phyloP scores from a whole-genome alignment of 2,888 invertebrate genomes.

The Caenorhabditis parvicauda region DNA sequence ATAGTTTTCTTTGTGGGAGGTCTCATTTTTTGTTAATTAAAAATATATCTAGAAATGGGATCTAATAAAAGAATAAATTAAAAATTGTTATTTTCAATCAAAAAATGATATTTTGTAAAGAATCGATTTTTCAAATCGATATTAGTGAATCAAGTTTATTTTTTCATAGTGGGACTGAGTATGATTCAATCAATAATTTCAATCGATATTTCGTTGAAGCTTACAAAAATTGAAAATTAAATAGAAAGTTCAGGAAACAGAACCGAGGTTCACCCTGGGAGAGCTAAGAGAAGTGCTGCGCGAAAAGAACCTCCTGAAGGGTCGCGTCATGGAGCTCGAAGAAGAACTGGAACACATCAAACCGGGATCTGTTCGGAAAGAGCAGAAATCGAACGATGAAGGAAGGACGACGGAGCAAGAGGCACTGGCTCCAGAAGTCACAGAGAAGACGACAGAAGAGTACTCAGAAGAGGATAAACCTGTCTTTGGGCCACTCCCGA shows the following conservation, averaged over 20 bases:
- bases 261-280: slow-evolving; percentile 79
- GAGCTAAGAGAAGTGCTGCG: slow-evolving; percentile 82
- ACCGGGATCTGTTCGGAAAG: slow-evolving; percentile 17
- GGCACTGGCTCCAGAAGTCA: background rate
- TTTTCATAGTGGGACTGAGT: slow-evolving; percentile 20
- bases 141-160: slow-evolving; percentile 8
- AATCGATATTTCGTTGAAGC: slow-evolving; percentile 12
- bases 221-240: background rate
- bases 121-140: background rate
- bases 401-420: background rate
- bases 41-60: too few species aligned
- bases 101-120: too few species aligned
- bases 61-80: too few species aligned
- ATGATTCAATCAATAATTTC: too few species aligned
- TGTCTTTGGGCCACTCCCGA: slow-evolving; percentile 92
- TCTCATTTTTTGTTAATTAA: too few species aligned
- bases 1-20: too few species aligned
- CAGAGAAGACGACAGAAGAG: too few species aligned
- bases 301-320: slow-evolving; percentile 86
- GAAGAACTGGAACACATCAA: slow-evolving; percentile 75
- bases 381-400: slow-evolving; percentile 6
- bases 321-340: slow-evolving; percentile 84
- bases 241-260: slow-evolving; percentile 64
- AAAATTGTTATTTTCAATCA: too few species aligned
- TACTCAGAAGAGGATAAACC: slow-evolving; percentile 79